Base-by-base conservation (phyloP, 2,888 invertebrate genomes). In the Ochropacha duplaris region DNA sequence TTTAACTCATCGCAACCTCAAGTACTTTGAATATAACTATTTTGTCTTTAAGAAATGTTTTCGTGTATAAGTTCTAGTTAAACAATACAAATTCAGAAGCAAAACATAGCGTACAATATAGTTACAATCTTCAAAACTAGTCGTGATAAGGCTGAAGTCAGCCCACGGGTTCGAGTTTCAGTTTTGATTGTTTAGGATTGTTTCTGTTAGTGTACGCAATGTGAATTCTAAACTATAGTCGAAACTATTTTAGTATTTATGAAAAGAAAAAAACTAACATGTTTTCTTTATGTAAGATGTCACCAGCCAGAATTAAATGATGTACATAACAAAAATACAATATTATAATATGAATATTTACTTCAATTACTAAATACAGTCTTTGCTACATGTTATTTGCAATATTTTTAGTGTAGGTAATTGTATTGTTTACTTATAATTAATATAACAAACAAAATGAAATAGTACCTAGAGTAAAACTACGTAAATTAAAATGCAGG, bases 151-250 rank as follows among this genome's bases (percentile, higher is more conserved):
- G 36, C 22, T 44, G 19, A 28, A 51, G 16, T 8, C 11, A 28
- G 26, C 26, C 16, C 26, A 51, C 28, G 26, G 26, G 16, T n/a
- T 11, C 26, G 50, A 16, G 28, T 22, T 31, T 12, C 11, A 34
- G 52, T 31, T 52, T 31, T 34, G 52, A 34, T 31, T 31, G 31
- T 22, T 52, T 52, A 52, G 52, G 31, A 52, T 52, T 19, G 52
- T 52, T 52, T 5, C 31, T 19, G 44, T 44, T 44, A 44, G 19
- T 19, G 19, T 22, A 31, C 31, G 31, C 31, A 31, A 22, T 31
- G 19, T 31, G 31, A 31, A 52, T 31, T 5, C 19, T 22, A 34
- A 31, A 52, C 22, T 52, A 22, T 31, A 52, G 22, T 19, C 52
- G 4, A 11, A 52, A 31, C 28, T 22, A 31, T 31, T 52, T 5